phyloP scores from a whole-genome alignment of 2,113 vertebrate species.

The Neogobius melanostomus region DNA sequence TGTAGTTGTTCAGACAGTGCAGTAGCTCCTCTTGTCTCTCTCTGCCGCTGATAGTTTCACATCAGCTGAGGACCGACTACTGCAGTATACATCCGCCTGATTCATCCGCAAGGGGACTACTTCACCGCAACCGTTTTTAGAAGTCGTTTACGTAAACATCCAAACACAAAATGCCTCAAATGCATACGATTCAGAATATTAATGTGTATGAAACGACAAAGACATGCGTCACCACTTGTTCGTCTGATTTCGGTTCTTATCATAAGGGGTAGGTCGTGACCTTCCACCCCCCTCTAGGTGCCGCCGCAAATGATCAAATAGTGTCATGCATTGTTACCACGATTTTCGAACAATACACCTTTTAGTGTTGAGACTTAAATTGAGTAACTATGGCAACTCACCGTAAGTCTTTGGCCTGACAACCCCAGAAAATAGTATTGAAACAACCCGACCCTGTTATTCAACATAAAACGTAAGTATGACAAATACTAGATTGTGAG shows the following conservation, averaged over 20 bases:
- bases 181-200: neutral
- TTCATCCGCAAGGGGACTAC: constrained; percentile 73
- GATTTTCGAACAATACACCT: too few relatives aligned
- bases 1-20: constrained; percentile 80
- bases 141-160: neutral
- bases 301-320: neutral
- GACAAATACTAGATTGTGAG: too few relatives aligned
- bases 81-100: constrained; percentile 74
- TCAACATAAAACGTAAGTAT: too few relatives aligned
- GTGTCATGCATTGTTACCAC: neutral
- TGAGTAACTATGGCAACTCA: too few relatives aligned
- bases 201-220: neutral
- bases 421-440: too few relatives aligned
- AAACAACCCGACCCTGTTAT: too few relatives aligned
- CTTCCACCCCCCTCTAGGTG: constrained; percentile 21
- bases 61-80: constrained; percentile 75
- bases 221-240: neutral
- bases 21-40: constrained; percentile 75
- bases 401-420: too few relatives aligned
- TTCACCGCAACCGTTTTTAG: constrained; percentile 1
- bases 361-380: too few relatives aligned
- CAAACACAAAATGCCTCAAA: neutral
- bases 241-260: too few relatives aligned
- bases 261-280: constrained; percentile 69
- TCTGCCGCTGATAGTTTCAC: constrained; percentile 66